Evolutionary conservation across 2,797 vertebrate genomes (phyloP).

Genomic region (Pteronotus mesoamericanus): DNA sequence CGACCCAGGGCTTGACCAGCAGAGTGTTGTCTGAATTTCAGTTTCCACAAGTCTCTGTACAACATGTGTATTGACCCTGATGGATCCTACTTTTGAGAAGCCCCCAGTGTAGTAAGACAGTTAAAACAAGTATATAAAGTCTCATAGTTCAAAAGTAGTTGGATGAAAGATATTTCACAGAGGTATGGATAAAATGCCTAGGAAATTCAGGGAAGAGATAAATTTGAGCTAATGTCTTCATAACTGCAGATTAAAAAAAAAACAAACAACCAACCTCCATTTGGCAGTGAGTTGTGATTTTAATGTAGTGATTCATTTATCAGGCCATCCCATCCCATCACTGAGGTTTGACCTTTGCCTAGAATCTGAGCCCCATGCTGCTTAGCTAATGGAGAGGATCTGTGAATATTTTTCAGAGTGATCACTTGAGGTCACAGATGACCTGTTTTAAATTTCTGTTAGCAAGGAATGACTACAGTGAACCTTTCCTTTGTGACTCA

Average conservation of each 20-base stretch:
- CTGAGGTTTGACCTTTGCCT: background rate
- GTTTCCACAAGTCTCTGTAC: background rate
- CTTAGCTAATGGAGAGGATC: background rate
- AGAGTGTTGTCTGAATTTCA: background rate
- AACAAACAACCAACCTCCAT: background rate
- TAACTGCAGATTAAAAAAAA: background rate
- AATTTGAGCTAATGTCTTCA: background rate
- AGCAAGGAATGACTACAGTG: slow-evolving; percentile 20
- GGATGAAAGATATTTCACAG: background rate
- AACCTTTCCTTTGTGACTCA: slow-evolving; percentile 50
- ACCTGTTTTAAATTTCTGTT: slow-evolving; percentile 59
- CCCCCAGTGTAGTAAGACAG: background rate
- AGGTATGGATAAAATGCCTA: background rate
- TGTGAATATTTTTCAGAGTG: slow-evolving; percentile 32
- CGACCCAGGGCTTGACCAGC: background rate
- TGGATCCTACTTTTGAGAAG: background rate
- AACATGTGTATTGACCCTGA: background rate
- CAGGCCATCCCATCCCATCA: background rate
- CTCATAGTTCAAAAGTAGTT: background rate
- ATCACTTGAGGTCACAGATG: slow-evolving; percentile 59
- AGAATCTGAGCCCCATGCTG: background rate
- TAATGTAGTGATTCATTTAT: background rate
- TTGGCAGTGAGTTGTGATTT: background rate
- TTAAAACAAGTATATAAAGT: background rate
- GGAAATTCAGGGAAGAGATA: background rate